Conservation (phyloP, 2,888 invertebrate species). For the Cheilosia grossa region DNA sequence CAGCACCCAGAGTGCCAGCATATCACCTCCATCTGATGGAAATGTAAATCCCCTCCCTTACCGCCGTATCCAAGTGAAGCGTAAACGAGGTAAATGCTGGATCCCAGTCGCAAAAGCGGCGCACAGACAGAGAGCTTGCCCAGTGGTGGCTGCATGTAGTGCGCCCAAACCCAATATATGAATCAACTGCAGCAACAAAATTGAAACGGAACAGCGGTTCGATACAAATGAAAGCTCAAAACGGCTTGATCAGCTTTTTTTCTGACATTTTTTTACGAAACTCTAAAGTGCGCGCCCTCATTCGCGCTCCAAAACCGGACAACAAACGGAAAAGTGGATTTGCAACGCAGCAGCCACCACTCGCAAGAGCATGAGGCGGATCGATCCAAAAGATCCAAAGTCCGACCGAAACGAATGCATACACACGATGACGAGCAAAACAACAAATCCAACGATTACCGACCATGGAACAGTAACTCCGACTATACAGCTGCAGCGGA, state of each 20-base stretch:
- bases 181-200: conserved; percentile 16
- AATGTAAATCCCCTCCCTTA: conserved; percentile 15
- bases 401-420: conserved; percentile 51
- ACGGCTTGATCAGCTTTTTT: conserved; percentile 55
- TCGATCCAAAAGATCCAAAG: conserved; percentile 60
- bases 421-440: conserved; percentile 56
- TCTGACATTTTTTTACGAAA: conserved; percentile 38
- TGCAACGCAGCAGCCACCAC: conserved; percentile 39
- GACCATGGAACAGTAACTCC: conserved; percentile 49
- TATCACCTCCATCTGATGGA: conserved; percentile 49
- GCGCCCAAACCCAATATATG: conserved; percentile 32
- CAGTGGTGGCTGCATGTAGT: conserved; percentile 15
- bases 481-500: conserved; percentile 48
- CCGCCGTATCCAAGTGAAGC: conserved; percentile 48
- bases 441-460: conserved; percentile 22
- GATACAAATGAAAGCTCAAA: conserved; percentile 52
- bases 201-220: conserved; percentile 44
- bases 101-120: conserved; percentile 34
- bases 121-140: background rate
- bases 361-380: conserved; percentile 9
- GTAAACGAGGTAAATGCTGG: conserved; percentile 70
- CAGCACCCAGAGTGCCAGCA: conserved; percentile 11
- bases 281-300: conserved; percentile 64
- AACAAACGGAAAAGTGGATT: conserved; percentile 71
- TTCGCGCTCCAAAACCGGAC: conserved; percentile 64